Conservation (phyloP, 1,140 invertebrate species). For the Telenomus remus region DNA sequence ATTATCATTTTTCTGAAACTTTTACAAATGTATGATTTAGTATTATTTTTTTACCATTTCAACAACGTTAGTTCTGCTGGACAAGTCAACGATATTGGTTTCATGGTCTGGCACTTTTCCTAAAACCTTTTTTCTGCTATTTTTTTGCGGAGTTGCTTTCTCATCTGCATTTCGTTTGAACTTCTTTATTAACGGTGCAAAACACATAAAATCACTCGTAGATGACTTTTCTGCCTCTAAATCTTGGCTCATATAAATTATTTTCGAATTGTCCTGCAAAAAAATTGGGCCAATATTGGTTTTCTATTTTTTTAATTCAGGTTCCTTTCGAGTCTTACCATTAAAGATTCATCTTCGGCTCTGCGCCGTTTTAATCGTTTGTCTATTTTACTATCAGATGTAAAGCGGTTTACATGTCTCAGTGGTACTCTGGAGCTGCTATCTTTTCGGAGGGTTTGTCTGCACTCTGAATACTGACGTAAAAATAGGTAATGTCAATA, state of each 20-base stretch:
- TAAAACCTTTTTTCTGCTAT: not conserved
- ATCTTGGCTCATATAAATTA: constrained; percentile 67
- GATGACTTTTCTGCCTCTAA: constrained; percentile 49
- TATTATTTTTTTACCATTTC: too few relatives aligned
- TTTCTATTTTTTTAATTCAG: too few relatives aligned
- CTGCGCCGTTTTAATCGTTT: constrained; percentile 63
- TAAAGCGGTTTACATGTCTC: constrained; percentile 73
- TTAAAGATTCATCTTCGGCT: constrained; percentile 58
- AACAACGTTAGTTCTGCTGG: too few relatives aligned
- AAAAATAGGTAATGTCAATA: not conserved
- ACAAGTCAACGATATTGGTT: too few relatives aligned
- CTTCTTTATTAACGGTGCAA: constrained; percentile 48
- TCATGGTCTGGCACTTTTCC: not conserved
- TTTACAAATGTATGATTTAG: too few relatives aligned
- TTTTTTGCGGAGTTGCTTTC: constrained; percentile 13
- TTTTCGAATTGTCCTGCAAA: constrained; percentile 59
- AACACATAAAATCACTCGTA: constrained; percentile 41
- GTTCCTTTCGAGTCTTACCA: constrained; percentile 6
- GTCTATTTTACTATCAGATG: constrained; percentile 59
- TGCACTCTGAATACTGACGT: constrained; percentile 74
- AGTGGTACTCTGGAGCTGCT: constrained; percentile 78
- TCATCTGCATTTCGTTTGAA: constrained; percentile 23
- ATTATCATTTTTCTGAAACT: too few relatives aligned
- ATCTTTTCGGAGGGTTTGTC: constrained; percentile 79
- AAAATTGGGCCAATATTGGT: too few relatives aligned